phyloP scores from a whole-genome alignment of 2,797 vertebrate species.

The Cossypha caffra region DNA sequence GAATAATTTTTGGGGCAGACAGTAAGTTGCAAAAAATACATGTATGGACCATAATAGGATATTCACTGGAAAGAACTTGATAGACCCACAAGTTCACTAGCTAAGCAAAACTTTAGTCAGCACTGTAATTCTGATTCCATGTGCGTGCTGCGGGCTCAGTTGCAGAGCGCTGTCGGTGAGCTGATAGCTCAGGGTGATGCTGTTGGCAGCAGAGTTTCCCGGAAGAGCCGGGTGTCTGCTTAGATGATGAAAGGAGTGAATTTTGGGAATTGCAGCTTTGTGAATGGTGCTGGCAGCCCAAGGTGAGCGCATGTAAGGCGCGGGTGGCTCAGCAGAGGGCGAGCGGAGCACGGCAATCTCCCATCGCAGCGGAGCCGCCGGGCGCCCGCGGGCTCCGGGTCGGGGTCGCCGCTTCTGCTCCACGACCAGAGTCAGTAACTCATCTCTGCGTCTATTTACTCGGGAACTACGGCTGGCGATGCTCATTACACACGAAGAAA shows the following conservation, averaged over 20 bases:
- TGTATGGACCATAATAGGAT: neutral
- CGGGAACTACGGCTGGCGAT: neutral
- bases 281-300: rapidly evolving
- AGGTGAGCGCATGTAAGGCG: neutral
- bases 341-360: constrained; percentile 56
- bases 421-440: neutral
- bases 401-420: neutral
- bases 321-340: constrained; percentile 69
- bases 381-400: neutral
- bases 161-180: neutral
- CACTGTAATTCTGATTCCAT: neutral
- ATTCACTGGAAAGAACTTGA: neutral
- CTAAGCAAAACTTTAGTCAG: neutral
- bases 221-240: neutral
- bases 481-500: neutral
- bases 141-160: neutral
- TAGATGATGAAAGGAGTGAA: neutral
- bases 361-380: neutral
- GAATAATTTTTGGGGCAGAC: neutral
- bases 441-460: too few species aligned
- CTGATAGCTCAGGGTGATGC: neutral
- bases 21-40: rapidly evolving
- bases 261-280: neutral
- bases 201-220: neutral
- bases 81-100: neutral